phyloP scores from a whole-genome alignment of 2,113 vertebrate species.

The Lycaon pictus region DNA sequence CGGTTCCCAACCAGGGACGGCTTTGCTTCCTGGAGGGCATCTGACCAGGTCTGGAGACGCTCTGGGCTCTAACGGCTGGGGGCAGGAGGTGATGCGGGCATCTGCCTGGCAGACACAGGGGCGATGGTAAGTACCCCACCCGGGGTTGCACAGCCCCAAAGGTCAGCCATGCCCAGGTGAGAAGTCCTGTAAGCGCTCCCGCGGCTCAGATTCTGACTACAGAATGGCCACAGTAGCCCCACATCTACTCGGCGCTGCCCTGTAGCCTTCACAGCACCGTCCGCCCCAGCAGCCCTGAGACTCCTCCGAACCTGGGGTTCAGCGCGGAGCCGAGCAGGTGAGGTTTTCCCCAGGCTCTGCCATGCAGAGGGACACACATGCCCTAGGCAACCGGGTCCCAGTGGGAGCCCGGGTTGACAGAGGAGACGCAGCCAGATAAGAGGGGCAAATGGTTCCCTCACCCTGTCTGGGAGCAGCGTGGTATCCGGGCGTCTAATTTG shows the following conservation, averaged over 20 bases:
- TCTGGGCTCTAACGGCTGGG: background rate
- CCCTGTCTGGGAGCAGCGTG: background rate
- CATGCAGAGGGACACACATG: too few relatives aligned
- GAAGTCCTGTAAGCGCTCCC: background rate
- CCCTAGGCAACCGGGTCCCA: background rate
- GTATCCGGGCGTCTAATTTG: background rate
- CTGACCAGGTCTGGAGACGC: background rate
- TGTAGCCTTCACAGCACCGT: background rate
- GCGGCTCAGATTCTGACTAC: background rate
- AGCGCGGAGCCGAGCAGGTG: background rate
- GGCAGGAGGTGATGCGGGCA: too few relatives aligned
- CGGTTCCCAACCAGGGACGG: too few relatives aligned
- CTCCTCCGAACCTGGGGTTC: too few relatives aligned
- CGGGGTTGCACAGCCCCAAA: background rate
- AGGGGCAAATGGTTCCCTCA: background rate
- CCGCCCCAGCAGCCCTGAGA: background rate
- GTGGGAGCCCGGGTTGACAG: background rate
- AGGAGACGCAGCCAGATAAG: background rate
- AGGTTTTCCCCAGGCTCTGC: background rate
- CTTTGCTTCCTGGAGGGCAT: background rate
- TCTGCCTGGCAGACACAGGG: background rate
- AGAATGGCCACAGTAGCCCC: background rate
- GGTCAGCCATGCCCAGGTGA: background rate
- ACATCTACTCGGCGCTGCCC: background rate
- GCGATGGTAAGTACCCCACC: background rate